A percentile compares a stretch with the other conserved stretches of the same genome.
Conservation (phyloP, 2,113 vertebrate genomes). For the Fulmarus glacialis region DNA sequence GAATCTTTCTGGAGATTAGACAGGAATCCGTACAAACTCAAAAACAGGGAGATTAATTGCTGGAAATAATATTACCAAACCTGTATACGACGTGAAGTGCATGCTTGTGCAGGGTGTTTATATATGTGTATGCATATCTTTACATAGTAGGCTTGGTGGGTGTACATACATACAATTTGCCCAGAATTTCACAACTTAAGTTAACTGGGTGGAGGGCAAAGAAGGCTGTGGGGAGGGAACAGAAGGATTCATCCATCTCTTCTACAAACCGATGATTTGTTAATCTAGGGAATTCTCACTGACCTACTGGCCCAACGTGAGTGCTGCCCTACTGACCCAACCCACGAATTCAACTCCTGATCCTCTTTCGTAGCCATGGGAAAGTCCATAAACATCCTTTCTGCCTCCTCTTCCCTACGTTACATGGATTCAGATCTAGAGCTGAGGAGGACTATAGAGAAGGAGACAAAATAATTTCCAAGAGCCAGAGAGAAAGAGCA, state of each 20-base stretch:
- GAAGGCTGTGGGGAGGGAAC: neutral
- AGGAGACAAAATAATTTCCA: neutral
- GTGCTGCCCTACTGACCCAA: neutral
- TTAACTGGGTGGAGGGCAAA: neutral
- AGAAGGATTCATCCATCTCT: neutral
- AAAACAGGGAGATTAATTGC: neutral
- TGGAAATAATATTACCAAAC: neutral
- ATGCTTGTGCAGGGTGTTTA: neutral
- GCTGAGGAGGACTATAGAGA: neutral
- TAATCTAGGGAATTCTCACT: neutral
- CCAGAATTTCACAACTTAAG: neutral
- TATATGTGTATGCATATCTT: neutral
- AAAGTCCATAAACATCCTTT: neutral
- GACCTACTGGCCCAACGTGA: neutral
- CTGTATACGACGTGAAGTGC: neutral
- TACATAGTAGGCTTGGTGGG: neutral
- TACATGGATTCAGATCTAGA: neutral
- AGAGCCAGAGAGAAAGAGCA: neutral
- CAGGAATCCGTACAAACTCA: neutral
- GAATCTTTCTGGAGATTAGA: slow-evolving; percentile 5
- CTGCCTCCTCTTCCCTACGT: neutral
- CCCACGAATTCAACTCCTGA: neutral
- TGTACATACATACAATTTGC: neutral
- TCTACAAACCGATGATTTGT: neutral
- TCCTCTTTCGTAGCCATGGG: neutral